Conservation (phyloP, 2,113 vertebrate species). For the Otocyon megalotis region DNA sequence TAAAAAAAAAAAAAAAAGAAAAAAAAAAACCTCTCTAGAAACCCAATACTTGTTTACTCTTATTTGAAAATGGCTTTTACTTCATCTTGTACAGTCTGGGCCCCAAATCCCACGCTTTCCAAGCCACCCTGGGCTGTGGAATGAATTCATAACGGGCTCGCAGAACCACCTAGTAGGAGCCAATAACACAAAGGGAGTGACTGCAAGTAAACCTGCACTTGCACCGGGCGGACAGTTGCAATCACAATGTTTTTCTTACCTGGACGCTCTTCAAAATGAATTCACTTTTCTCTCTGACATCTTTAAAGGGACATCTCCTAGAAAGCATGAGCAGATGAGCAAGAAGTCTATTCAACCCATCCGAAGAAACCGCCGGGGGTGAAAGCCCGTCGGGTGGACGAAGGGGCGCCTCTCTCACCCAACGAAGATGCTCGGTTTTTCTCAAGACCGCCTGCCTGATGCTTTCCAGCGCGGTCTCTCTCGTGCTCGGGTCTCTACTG, state of each 20-base stretch:
- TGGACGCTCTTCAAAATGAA: constrained; percentile 91
- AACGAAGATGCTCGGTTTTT: constrained; percentile 87
- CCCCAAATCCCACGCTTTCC: constrained; percentile 12
- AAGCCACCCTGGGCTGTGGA: not conserved
- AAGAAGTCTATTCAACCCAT: constrained; percentile 91
- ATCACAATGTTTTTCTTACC: constrained; percentile 86
- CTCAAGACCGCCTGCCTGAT: constrained; percentile 91
- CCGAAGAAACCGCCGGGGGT: constrained; percentile 51
- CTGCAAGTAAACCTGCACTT: constrained; percentile 22
- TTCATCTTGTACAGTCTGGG: not conserved
- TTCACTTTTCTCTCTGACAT: constrained; percentile 90
- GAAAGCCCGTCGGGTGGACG: constrained; percentile 53
- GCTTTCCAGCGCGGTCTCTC: constrained; percentile 91
- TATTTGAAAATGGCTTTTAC: constrained; percentile 53
- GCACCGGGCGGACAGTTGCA: not conserved
- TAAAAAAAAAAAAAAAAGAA: not conserved
- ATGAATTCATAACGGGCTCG: constrained; percentile 16
- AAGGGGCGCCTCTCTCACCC: constrained; percentile 57
- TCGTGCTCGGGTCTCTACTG: constrained; percentile 89
- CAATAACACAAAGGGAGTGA: not conserved
- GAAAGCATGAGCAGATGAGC: constrained; percentile 95
- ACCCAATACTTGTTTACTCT: constrained; percentile 32
- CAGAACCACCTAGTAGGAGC: constrained; percentile 10
- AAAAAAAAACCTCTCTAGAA: not conserved
- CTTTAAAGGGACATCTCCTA: constrained; percentile 93